Evolutionary conservation across 1,140 invertebrate species (phyloP).

Genomic region (Drosophila teissieri): DNA sequence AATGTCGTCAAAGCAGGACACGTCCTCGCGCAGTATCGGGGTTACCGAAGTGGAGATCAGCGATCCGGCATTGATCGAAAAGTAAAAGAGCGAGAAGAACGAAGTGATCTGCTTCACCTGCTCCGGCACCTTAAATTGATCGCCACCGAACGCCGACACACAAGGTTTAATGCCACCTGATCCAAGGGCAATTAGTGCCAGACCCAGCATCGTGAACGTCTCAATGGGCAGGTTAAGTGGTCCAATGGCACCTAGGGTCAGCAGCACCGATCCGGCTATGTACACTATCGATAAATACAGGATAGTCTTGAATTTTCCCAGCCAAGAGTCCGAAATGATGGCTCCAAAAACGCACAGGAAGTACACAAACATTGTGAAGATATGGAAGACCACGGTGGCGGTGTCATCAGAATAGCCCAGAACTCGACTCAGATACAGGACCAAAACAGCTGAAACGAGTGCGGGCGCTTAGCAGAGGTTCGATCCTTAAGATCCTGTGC

Average conservation of each 20-base stretch:
- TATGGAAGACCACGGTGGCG: slow-evolving; percentile 92
- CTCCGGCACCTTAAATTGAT: slow-evolving; percentile 95
- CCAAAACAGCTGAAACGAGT: slow-evolving; percentile 88
- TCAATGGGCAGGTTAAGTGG: slow-evolving; percentile 86
- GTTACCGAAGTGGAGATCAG: slow-evolving; percentile 95
- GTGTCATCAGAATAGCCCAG: slow-evolving; percentile 87
- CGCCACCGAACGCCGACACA: slow-evolving; percentile 98
- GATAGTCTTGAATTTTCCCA: slow-evolving; percentile 94
- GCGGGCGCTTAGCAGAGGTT: slow-evolving; percentile 85
- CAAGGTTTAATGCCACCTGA: slow-evolving; percentile 99
- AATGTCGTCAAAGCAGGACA: slow-evolving; percentile 92
- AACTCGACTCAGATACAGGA: slow-evolving; percentile 90
- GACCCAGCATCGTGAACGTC: slow-evolving; percentile 90
- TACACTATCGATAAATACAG: slow-evolving; percentile 96
- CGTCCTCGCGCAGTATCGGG: slow-evolving; percentile 92
- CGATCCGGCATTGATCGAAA: slow-evolving; percentile 96
- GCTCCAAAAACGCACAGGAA: slow-evolving; percentile 93
- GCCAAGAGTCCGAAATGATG: slow-evolving; percentile 92
- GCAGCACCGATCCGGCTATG: slow-evolving; percentile 91
- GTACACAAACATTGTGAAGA: slow-evolving; percentile 92
- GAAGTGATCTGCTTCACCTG: slow-evolving; percentile 91
- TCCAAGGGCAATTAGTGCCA: slow-evolving; percentile 93
- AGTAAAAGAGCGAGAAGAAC: slow-evolving; percentile 98
- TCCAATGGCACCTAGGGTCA: slow-evolving; percentile 90
- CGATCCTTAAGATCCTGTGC: neutral